Percentiles rank a stretch among this genome's conserved stretches.
phyloP scores from a whole-genome alignment of 2,797 vertebrate species.

The Silurus lanzhouensis region DNA sequence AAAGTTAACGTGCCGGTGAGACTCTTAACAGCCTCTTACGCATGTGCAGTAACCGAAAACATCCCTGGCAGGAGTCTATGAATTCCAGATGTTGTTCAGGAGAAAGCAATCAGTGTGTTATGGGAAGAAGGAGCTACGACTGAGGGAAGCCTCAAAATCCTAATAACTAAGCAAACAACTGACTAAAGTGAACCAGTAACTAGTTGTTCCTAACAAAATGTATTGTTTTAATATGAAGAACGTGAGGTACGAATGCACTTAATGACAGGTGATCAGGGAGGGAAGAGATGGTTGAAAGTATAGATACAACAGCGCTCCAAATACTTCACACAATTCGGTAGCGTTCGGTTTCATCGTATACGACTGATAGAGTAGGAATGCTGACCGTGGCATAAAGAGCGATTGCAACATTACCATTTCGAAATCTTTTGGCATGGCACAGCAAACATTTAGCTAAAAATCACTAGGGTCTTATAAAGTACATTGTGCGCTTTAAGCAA shows the following conservation, averaged over 20 bases:
- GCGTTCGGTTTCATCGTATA: not conserved
- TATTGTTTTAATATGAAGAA: not conserved
- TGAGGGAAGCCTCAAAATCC: not conserved
- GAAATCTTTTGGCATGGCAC: not conserved
- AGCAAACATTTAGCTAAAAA: not conserved
- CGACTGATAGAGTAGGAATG: not conserved
- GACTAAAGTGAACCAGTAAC: not conserved
- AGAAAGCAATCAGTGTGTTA: not conserved
- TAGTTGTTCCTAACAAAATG: not conserved
- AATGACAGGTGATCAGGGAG: not conserved
- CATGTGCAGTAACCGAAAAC: conserved; percentile 7
- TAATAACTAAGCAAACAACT: not conserved
- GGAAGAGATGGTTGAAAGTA: not conserved
- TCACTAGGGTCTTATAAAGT: not conserved
- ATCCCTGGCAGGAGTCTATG: not conserved
- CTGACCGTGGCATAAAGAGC: not conserved
- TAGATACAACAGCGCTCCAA: not conserved
- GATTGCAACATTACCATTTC: not conserved
- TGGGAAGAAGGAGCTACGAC: not conserved
- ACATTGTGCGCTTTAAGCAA: not conserved
- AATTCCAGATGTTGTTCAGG: conserved; percentile 29
- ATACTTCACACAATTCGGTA: not conserved
- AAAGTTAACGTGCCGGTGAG: conserved; percentile 90
- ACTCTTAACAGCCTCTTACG: not conserved
- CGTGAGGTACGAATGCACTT: not conserved